Evolutionary conservation across 2,888 invertebrate species (phyloP).

Genomic region (Odontocolon sp.): DNA sequence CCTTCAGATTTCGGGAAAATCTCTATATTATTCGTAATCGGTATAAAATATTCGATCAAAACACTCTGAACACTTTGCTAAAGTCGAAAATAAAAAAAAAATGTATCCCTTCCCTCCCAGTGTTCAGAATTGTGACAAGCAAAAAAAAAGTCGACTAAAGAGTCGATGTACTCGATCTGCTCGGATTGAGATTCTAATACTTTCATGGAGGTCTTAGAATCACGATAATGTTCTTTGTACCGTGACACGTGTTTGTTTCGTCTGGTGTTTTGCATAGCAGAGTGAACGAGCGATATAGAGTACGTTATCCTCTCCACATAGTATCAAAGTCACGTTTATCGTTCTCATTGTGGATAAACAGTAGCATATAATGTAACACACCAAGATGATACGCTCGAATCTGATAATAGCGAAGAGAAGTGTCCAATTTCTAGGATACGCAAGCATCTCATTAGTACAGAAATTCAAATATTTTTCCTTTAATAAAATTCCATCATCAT

Average conservation of each 20-base stretch:
- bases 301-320: slow-evolving; percentile 8
- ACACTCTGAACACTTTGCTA: too few relatives aligned
- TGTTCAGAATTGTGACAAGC: too few relatives aligned
- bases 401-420: slow-evolving; percentile 22
- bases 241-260: slow-evolving; percentile 55
- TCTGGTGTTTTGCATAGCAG: slow-evolving; percentile 35
- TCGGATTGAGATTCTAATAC: neutral
- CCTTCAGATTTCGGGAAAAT: too few relatives aligned
- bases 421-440: slow-evolving; percentile 20
- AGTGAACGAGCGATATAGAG: slow-evolving; percentile 31
- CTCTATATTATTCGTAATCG: too few relatives aligned
- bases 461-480: neutral
- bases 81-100: too few relatives aligned
- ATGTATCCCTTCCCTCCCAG: too few relatives aligned
- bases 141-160: too few relatives aligned
- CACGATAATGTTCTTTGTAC: slow-evolving; percentile 54
- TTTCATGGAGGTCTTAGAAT: slow-evolving; percentile 56
- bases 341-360: slow-evolving; percentile 37
- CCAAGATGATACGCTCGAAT: slow-evolving; percentile 31
- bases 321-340: slow-evolving; percentile 50
- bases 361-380: slow-evolving; percentile 46
- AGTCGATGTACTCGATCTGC: slow-evolving; percentile 1
- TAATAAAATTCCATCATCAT: neutral
- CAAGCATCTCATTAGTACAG: neutral
- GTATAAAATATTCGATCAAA: too few relatives aligned